Evolutionary conservation across 2,113 vertebrate species (phyloP).

Genomic region (Petroica traversi): DNA sequence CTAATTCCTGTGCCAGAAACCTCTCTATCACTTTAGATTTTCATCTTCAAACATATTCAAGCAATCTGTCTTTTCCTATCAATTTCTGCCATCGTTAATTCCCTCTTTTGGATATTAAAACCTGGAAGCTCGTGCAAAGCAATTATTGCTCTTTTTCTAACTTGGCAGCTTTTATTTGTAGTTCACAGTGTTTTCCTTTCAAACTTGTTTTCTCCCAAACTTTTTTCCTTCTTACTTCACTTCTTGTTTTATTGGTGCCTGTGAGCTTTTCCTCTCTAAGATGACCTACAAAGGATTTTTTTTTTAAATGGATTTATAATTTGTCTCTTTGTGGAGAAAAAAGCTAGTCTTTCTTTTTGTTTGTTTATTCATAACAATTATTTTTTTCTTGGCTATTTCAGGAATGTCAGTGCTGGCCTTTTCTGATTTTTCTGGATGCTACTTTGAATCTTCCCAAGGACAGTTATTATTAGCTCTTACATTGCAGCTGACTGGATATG

Average conservation of each 20-base stretch:
- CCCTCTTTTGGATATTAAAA: not conserved
- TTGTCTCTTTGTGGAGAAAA: slow-evolving; percentile 17
- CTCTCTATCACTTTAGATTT: not conserved
- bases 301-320: not conserved
- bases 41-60: not conserved
- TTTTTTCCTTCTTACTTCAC: not conserved
- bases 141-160: not conserved
- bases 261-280: not conserved
- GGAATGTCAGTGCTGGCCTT: slow-evolving; percentile 30
- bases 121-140: not conserved
- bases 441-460: slow-evolving; percentile 55
- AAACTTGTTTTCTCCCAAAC: not conserved
- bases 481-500: slow-evolving; percentile 51
- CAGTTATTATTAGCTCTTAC: slow-evolving; percentile 57
- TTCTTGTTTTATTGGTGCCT: not conserved
- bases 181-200: not conserved
- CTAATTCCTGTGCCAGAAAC: not conserved
- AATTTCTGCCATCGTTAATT: not conserved
- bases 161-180: not conserved
- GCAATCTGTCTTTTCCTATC: not conserved
- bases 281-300: not conserved
- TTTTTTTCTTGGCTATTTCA: slow-evolving; percentile 50
- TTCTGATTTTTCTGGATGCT: slow-evolving; percentile 45
- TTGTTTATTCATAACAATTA: slow-evolving; percentile 40
- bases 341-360: slow-evolving; percentile 15